phyloP scores from a whole-genome alignment of 2,797 vertebrate genomes.

The Anas bernieri region DNA sequence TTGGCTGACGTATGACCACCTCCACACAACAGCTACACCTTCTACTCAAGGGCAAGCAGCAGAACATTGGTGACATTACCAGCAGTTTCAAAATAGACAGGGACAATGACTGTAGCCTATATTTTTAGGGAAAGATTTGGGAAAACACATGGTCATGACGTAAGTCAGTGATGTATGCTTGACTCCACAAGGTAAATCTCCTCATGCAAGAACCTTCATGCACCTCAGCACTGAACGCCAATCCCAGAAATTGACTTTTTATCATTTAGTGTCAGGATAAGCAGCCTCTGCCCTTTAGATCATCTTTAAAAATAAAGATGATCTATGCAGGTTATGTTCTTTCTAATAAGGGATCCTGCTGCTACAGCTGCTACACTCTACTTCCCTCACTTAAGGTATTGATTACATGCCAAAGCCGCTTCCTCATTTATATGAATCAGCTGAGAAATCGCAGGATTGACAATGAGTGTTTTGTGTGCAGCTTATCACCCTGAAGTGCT shows the following conservation, averaged over 20 bases:
- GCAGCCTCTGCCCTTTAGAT: slow-evolving; percentile 63
- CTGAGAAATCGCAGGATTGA: slow-evolving; percentile 74
- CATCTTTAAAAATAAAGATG: slow-evolving; percentile 23
- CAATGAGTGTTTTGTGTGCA: neutral
- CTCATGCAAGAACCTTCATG: neutral
- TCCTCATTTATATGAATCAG: slow-evolving; percentile 22
- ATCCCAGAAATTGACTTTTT: neutral
- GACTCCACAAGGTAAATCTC: neutral
- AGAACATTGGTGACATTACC: neutral
- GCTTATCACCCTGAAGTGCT: slow-evolving; percentile 16
- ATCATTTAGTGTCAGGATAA: neutral
- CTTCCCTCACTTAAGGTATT: slow-evolving; percentile 45
- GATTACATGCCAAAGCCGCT: slow-evolving; percentile 73
- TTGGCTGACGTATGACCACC: neutral
- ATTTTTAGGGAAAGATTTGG: neutral
- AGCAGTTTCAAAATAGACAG: neutral
- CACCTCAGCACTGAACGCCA: neutral
- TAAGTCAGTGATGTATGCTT: neutral
- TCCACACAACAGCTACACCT: neutral
- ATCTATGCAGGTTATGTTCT: neutral
- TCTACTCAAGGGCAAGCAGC: neutral
- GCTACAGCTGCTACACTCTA: slow-evolving; percentile 25
- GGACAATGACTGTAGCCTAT: fast-evolving
- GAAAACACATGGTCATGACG: fast-evolving
- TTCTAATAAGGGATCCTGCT: slow-evolving; percentile 61